Evolutionary conservation across 2,888 invertebrate species (phyloP), one percentile per base, ranked within the genome.

Genomic region (Andrena trimmerana): DNA sequence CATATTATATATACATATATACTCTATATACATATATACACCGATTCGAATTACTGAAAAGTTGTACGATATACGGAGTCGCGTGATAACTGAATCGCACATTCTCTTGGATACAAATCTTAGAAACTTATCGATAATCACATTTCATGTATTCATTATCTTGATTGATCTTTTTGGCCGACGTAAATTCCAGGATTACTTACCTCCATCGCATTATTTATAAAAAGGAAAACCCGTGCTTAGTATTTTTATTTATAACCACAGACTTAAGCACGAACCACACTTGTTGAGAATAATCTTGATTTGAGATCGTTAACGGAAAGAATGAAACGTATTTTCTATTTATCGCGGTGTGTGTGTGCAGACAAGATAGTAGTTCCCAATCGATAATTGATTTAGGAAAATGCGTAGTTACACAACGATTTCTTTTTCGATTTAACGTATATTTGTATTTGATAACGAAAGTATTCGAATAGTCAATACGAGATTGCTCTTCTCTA

Each of bases 221-320:
- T 20, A 69, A 52, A 52, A 59, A 50, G 24, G 7, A 52, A 50
- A 50, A 16, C 3, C 33, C 36, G 13, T 67, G 62, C 2, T 52
- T 50, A 31, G 27, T 59, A 59, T 27, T 16, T 50, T 66, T 72
- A 72, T 77, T 72, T 59, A 59, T 29, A 67, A 2, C 27, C 16
- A 6, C 13, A 10, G 27, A 31, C 42, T 62, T n/a, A 31, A 42
- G 27, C 29, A 10, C 5, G 50, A 52, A 7, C 52, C 50, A 24
- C 31, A 27, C 16, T 50, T 59, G 54, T 27, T 10, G 13, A 5
- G 29, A 66, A n/a, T 60, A 73, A 67, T 74, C 31, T 62, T 36
- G 10, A 31, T 52, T 16, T 7, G 16, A 59, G 48, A 52, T 72
- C 4, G n/a, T 16, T 24, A 20, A 4, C 20, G 16, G 13, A 31